A percentile compares a stretch with the other conserved stretches of the same genome.
Evolutionary conservation across 2,113 vertebrate species (phyloP).

Genomic region (Ovibos moschatus): DNA sequence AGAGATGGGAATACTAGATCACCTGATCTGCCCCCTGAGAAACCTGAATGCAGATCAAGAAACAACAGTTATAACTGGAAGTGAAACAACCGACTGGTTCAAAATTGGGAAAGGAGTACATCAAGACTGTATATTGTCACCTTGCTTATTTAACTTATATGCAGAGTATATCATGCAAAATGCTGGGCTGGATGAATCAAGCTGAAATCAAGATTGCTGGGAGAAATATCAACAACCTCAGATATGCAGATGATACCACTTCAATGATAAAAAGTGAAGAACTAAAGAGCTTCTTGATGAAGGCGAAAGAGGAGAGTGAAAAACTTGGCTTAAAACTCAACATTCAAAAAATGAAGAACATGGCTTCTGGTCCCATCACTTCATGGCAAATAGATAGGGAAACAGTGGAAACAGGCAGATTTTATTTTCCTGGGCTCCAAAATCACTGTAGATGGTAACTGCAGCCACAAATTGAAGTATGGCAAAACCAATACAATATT

Average conservation of each 20-base stretch:
- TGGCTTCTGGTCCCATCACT: not conserved
- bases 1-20: not conserved
- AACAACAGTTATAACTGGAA: not conserved
- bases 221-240: not conserved
- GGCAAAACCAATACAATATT: too few species aligned
- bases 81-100: not conserved
- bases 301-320: not conserved
- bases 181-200: not conserved
- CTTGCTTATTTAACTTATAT: not conserved
- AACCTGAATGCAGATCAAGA: not conserved
- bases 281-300: not conserved
- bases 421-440: not conserved
- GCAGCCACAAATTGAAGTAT: not conserved
- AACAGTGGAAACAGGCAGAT: not conserved
- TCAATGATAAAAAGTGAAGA: not conserved
- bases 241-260: not conserved
- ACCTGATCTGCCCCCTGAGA: not conserved
- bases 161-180: not conserved
- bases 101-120: not conserved
- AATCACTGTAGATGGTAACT: not conserved
- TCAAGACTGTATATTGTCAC: not conserved
- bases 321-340: not conserved
- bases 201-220: not conserved
- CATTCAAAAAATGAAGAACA: not conserved
- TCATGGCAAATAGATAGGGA: not conserved